Evolutionary conservation across 2,888 invertebrate species (phyloP), one percentile per base, ranked within the genome.

Genomic region (Latrodectus hesperus): DNA sequence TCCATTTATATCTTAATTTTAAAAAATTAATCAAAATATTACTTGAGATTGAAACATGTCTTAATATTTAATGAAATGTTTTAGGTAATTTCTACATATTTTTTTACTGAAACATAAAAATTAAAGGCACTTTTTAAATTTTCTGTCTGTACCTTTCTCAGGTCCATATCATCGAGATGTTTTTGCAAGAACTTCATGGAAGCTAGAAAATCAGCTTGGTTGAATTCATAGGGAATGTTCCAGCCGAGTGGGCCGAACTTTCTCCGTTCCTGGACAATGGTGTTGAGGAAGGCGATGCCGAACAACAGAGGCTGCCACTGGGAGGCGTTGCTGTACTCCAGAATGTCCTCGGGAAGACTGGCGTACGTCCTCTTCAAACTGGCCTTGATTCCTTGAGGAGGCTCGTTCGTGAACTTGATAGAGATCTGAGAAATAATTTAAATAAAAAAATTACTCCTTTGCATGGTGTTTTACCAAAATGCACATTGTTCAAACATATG

Each of bases 151-250:
- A 94, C 94, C 92, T 97, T 97, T 92, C 98, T 98, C 0, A 97
- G 97, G 92, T 99, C 98, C 94, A 98, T 96, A 92, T 98, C 98
- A 92, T 99, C 99, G 86, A 99, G 93, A 93, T 99, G 98, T 92
- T 98, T 98, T 92, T 98, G 98, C 87, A 99, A 94, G 92, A 99
- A 99, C 92, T 98, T 98, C 1, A 98, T 96, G 88, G 98, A 96
- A 3, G 98, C 97, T 4, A 97, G 96, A 91, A 98, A 98, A 92
- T 99, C 99, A 0, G 98, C 96, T 93, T 98, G 98, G 93, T 97
- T 97, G 92, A 99, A 99, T 92, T 99, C 98, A 91, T 99, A 99
- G 0, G 98, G 97, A 90, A 98, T 94, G 92, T 99, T 99, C 99
- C 99, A 99, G 11, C 98, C 98, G 16, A 99, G 94, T 0, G 98